A percentile compares a stretch with the other conserved stretches of the same genome.
Evolutionary conservation across 2,888 invertebrate species (phyloP).

Genomic region (Conchocele bisecta): DNA sequence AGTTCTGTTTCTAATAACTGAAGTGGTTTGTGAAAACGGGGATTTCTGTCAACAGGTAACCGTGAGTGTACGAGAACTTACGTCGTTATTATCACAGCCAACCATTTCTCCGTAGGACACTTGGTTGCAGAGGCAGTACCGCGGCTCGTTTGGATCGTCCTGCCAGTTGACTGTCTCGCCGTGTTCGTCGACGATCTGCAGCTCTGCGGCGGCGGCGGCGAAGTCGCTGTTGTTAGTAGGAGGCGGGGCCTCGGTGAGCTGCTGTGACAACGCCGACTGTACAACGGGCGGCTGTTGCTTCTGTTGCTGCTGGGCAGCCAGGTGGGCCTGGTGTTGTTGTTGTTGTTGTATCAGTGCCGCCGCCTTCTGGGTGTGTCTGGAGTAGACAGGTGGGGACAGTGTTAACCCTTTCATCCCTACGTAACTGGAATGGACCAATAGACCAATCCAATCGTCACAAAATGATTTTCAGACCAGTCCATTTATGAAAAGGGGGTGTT

Average conservation of each 20-base stretch:
- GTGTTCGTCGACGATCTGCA: slow-evolving; percentile 76
- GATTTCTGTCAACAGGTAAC: too few species aligned
- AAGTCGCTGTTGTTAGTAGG: slow-evolving; percentile 67
- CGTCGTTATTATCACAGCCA: slow-evolving; percentile 98
- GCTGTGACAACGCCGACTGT: slow-evolving; percentile 82
- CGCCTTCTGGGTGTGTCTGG: slow-evolving; percentile 75
- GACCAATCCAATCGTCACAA: neutral
- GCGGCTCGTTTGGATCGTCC: slow-evolving; percentile 97
- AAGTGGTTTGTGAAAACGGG: too few species aligned
- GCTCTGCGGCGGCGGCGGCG: too few species aligned
- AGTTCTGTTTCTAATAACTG: too few species aligned
- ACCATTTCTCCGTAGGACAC: slow-evolving; percentile 99
- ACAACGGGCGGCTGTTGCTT: slow-evolving; percentile 62
- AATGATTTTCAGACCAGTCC: too few species aligned
- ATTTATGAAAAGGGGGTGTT: too few species aligned
- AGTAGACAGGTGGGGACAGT: slow-evolving; percentile 11
- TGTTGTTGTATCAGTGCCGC: slow-evolving; percentile 65
- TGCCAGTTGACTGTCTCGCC: slow-evolving; percentile 88
- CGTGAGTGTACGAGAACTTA: slow-evolving; percentile 85
- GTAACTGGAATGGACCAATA: neutral
- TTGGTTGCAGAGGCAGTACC: slow-evolving; percentile 98
- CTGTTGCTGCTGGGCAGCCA: slow-evolving; percentile 45
- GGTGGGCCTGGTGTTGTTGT: slow-evolving; percentile 48
- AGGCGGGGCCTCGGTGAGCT: slow-evolving; percentile 84
- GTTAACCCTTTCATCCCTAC: neutral